Conservation (phyloP, 92 coral and sea anemone genomes). For the Porites lobata region DNA sequence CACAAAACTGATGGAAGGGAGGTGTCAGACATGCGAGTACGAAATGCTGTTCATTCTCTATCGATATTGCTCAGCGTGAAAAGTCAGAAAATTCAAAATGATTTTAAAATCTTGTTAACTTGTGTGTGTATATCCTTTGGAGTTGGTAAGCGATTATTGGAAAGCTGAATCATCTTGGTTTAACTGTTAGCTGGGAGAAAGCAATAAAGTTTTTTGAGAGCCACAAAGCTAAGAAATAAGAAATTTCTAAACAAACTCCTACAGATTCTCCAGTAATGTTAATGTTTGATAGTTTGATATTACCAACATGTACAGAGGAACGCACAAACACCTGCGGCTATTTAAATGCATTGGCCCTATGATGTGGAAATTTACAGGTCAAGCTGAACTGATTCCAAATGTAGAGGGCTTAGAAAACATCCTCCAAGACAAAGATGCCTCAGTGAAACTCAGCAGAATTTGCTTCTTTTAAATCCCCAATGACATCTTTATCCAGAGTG, state of each 20-base stretch:
- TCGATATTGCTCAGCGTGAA: slow-evolving; percentile 48
- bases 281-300: slow-evolving; percentile 23
- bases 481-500: slow-evolving; percentile 26
- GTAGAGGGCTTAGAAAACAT: slow-evolving; percentile 22
- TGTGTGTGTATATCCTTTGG: slow-evolving; percentile 43
- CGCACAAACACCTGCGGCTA: slow-evolving; percentile 45
- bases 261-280: slow-evolving; percentile 52
- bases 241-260: slow-evolving; percentile 29
- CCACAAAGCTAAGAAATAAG: slow-evolving; percentile 6
- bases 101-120: slow-evolving; percentile 41
- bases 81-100: slow-evolving; percentile 56
- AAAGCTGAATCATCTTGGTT: slow-evolving; percentile 50
- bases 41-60: slow-evolving; percentile 46
- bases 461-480: slow-evolving; percentile 2
- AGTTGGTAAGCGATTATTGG: slow-evolving; percentile 47
- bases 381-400: slow-evolving; percentile 48
- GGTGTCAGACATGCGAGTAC: slow-evolving; percentile 39
- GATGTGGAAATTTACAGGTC: slow-evolving; percentile 69
- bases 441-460: slow-evolving; percentile 5
- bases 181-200: slow-evolving; percentile 56
- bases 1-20: slow-evolving; percentile 31
- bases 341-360: slow-evolving; percentile 37
- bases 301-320: slow-evolving; percentile 41
- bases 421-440: slow-evolving; percentile 25
- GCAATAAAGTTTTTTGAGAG: slow-evolving; percentile 57